Evolutionary conservation across 2,888 invertebrate species (phyloP).

Genomic region (Thera britannica): DNA sequence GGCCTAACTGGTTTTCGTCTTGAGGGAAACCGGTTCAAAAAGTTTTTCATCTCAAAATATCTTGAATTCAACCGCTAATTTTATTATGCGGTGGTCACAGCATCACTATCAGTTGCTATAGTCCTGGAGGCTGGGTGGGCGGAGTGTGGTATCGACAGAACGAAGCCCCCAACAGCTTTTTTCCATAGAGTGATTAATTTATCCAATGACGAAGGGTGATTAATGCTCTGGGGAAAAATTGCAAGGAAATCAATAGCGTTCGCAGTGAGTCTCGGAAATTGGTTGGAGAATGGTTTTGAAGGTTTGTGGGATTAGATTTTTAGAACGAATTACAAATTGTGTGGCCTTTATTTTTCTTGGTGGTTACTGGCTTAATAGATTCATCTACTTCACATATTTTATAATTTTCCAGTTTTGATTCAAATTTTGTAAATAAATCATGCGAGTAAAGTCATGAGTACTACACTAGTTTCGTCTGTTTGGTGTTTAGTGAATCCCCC

Average conservation of each 20-base stretch:
- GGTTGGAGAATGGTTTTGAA: constrained; percentile 5
- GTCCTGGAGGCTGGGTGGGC: background rate
- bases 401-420: too few species aligned
- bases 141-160: constrained; percentile 63
- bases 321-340: background rate
- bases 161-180: constrained; percentile 53
- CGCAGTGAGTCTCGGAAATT: constrained; percentile 13
- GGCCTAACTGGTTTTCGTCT: background rate
- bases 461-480: background rate
- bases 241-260: constrained; percentile 55
- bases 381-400: too few species aligned
- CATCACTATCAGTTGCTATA: background rate
- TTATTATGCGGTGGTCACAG: constrained; percentile 34
- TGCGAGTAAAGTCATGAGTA: background rate
- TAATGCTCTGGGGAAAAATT: constrained; percentile 64
- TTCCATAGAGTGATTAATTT: constrained; percentile 69
- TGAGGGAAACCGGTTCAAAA: background rate
- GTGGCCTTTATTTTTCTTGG: too few species aligned
- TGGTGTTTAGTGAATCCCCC: background rate
- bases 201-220: constrained; percentile 57
- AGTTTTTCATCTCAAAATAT: constrained; percentile 13
- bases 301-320: background rate
- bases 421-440: background rate
- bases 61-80: constrained; percentile 9
- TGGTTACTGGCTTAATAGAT: too few species aligned